Base-by-base conservation (phyloP, 2,113 vertebrate genomes). In the Gymnocephalus cernua region DNA sequence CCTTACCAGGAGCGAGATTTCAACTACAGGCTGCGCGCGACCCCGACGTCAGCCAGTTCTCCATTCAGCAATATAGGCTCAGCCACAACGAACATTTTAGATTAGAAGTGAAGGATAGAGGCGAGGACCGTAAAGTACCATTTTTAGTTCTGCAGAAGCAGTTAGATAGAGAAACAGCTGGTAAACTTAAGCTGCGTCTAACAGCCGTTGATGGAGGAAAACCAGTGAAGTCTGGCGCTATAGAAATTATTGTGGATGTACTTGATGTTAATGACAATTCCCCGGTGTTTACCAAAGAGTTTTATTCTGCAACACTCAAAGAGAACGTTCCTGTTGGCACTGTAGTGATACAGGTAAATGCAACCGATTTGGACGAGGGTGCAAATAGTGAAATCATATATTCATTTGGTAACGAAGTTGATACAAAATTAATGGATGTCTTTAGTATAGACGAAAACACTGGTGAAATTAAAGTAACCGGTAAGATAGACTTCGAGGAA, bases 211-310 rank as follows among this genome's bases (percentile, higher is more conserved):
- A 94, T 61, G 93, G 93, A 10, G 93, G 93, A 3, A 89, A 57
- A 62, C 92, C 93, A 7, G 65, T 65, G 0, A 88, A 77, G 25
- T 90, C 93, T 14, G 93, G 91, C 0, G 72, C 58, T 1, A 74
- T 85, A 16, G 76, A 87, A 21, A 84, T 94, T 27, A 63, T 68
- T 15, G 63, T 94, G 2, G 70, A 56, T 4, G 89, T 93, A 0
- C 59, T 91, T 12, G 93, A 94, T 74, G 65, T 25, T 1, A 95
- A 94, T 63, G 94, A 94, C 19, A 96, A 94, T 45, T 79, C 74
- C 0, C 94, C 94, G 0, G 69, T 87, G 12, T 95, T 93, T 70
- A 75, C 45, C 18, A 82, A 92, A 54, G 91, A 93, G 1, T 0
- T 63, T 0, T 94, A 92, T 59, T 80, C 88, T 47, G 59, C 66